Conservation (phyloP, 2,113 vertebrate species). For the Siniperca knerii region DNA sequence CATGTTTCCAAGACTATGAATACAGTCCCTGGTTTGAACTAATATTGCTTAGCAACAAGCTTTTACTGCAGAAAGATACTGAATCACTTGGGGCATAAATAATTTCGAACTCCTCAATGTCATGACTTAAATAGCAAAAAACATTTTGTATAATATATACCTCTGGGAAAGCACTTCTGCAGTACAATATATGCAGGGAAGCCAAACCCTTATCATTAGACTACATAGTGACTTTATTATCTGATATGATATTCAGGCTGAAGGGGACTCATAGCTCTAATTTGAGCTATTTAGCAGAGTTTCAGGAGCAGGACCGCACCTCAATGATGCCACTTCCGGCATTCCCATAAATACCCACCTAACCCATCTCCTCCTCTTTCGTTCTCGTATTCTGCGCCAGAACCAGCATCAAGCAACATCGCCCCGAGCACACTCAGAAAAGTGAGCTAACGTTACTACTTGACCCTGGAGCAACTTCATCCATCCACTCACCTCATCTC, state of each 20-base stretch:
- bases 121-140: constrained; percentile 52
- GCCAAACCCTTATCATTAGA: constrained; percentile 33
- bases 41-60: constrained; percentile 51
- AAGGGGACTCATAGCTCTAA: constrained; percentile 8
- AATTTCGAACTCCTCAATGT: constrained; percentile 29
- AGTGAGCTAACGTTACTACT: too few relatives aligned
- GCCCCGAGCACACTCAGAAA: too few relatives aligned
- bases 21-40: constrained; percentile 16
- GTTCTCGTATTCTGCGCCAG: too few relatives aligned
- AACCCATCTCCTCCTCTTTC: too few relatives aligned
- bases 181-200: not conserved
- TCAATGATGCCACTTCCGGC: too few relatives aligned
- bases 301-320: too few relatives aligned
- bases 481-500: too few relatives aligned
- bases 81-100: constrained; percentile 26
- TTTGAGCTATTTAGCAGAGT: too few relatives aligned
- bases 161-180: constrained; percentile 5
- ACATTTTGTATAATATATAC: constrained; percentile 26
- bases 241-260: constrained; percentile 20
- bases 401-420: too few relatives aligned
- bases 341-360: too few relatives aligned
- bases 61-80: constrained; percentile 32
- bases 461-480: too few relatives aligned
- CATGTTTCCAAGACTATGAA: constrained; percentile 8
- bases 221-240: constrained; percentile 24